Conservation (phyloP, 2,888 invertebrate species). For the Oxyscelio sp. region DNA sequence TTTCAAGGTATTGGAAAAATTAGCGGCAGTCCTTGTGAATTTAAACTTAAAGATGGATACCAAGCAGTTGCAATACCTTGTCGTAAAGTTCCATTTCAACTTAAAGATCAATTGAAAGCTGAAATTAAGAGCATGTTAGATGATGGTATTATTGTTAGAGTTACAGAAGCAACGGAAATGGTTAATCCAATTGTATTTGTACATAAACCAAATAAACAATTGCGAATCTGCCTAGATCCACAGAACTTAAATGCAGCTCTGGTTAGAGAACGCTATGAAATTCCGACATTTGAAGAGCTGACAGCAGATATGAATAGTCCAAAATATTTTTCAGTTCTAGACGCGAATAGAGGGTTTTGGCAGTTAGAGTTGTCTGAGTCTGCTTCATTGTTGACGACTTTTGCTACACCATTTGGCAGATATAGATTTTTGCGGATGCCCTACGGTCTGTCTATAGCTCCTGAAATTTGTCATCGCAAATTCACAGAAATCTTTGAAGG, state of each 20-base stretch:
- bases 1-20: constrained; percentile 74
- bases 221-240: constrained; percentile 73
- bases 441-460: constrained; percentile 77
- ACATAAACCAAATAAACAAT: constrained; percentile 57
- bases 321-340: constrained; percentile 66
- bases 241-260: constrained; percentile 70
- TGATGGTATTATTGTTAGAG: constrained; percentile 59
- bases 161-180: constrained; percentile 70
- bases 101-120: constrained; percentile 66
- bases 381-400: constrained; percentile 76
- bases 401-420: constrained; percentile 79
- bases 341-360: constrained; percentile 77
- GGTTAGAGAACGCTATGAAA: constrained; percentile 62
- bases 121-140: constrained; percentile 45
- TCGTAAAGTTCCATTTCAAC: constrained; percentile 59
- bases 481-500: constrained; percentile 75
- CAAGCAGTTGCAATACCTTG: constrained; percentile 28
- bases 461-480: constrained; percentile 79
- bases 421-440: constrained; percentile 79
- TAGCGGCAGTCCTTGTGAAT: constrained; percentile 52
- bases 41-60: constrained; percentile 66
- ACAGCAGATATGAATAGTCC: constrained; percentile 60
- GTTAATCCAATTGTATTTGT: constrained; percentile 73
- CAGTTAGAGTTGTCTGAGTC: constrained; percentile 73
- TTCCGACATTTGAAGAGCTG: constrained; percentile 73